Conservation (phyloP, 2,113 vertebrate species). For the Choloepus hoffmanni region DNA sequence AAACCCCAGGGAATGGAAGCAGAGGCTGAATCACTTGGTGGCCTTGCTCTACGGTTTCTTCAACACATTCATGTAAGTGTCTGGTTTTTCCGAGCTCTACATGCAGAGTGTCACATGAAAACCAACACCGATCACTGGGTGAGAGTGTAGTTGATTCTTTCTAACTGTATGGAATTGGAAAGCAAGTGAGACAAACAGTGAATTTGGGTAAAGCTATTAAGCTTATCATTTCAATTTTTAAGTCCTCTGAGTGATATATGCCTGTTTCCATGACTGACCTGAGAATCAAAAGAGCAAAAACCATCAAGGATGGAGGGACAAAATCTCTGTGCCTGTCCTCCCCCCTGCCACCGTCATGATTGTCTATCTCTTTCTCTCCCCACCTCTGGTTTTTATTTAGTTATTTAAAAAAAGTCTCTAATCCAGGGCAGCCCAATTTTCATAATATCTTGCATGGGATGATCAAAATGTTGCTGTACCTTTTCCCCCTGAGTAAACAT, state of each 20-base stretch:
- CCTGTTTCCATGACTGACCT: background rate
- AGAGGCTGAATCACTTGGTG: slow-evolving; percentile 64
- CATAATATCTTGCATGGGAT: background rate
- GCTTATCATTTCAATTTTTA: background rate
- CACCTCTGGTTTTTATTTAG: background rate
- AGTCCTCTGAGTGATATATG: background rate
- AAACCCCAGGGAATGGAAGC: slow-evolving; percentile 70
- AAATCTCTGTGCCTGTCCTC: background rate
- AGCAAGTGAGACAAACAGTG: background rate
- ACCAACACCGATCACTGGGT: slow-evolving; percentile 52
- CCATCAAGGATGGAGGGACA: background rate
- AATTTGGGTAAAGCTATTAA: background rate
- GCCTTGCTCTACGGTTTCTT: slow-evolving; percentile 66
- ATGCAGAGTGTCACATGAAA: slow-evolving; percentile 50
- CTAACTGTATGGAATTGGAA: slow-evolving; percentile 43
- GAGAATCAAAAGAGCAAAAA: background rate
- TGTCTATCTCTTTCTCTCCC: background rate
- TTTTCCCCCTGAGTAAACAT: background rate
- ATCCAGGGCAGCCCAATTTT: background rate
- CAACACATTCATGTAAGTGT: slow-evolving; percentile 68
- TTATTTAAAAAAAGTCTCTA: background rate
- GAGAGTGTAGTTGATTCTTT: slow-evolving; percentile 64
- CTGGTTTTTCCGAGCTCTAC: slow-evolving; percentile 48
- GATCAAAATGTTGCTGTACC: background rate
- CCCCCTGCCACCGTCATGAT: background rate